Evolutionary conservation across 2,113 vertebrate species (phyloP), one percentile per base, ranked within the genome.

Genomic region (Sander vitreus): DNA sequence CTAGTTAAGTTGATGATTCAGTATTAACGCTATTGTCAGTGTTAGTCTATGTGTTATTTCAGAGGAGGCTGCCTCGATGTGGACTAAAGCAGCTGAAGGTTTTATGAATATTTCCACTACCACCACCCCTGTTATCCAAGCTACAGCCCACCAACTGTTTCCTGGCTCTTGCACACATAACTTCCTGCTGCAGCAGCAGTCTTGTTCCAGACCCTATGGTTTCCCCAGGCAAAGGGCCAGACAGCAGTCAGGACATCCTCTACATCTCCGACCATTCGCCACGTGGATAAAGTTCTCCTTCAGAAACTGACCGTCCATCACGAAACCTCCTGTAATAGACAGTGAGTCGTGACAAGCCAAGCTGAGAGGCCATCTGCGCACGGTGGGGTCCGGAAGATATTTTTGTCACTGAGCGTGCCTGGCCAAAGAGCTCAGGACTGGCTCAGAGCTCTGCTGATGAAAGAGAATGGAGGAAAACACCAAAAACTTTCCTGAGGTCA

Each of bases 351-450:
- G 95, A 96, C 93, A 92, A 94, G 91, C 94, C 94, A 95, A 95
- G 95, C 95, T 95, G 95, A 95, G 95, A 94, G 93, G 93, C 95
- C 95, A 96, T 96, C 95, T 96, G 95, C 83, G 91, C 93, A 11
- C 89, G 73, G 86, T 94, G 89, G 94, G 94, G 89, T 94, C 89
- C 55, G 82, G 75, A 91, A 90, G 88, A 93, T 96, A 96, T 96
- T 96, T 95, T 91, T 93, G 95, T 95, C 93, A 14, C 80, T 51
- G 92, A 90, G 89, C 80, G 54, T 82, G 88, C 82, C 80, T 85
- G 68, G 89, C 92, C 89, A 92, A 91, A 90, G 69, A 90, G 82
- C 72, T 80, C 80, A 62, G 85, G 83, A 88, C 89, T 92, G 91
- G 89, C 88, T 82, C 84, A 57, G 79, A 79, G 87, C 88, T 91